phyloP scores from a whole-genome alignment of 2,797 vertebrate species.

The Malurus leucopterus region DNA sequence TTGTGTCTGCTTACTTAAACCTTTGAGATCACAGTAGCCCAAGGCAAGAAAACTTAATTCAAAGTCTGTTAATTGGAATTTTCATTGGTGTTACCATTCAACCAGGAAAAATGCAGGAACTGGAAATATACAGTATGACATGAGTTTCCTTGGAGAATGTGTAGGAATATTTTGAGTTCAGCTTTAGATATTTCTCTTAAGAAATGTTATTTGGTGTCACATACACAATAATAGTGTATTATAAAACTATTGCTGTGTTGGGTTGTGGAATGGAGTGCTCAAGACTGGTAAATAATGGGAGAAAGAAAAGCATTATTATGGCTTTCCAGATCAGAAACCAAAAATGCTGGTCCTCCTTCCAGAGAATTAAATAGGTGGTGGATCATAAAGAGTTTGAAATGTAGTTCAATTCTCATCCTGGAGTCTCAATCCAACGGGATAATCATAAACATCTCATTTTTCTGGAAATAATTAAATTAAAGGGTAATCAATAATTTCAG shows the following conservation, averaged over 20 bases:
- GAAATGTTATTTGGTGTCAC: background rate
- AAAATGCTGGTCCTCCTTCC: background rate
- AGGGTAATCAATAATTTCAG: background rate
- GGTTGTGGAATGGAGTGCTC: background rate
- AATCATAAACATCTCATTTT: background rate
- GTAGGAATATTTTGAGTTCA: background rate
- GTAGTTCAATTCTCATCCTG: background rate
- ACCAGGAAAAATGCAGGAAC: background rate
- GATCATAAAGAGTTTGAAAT: background rate
- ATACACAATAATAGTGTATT: background rate
- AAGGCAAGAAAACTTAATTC: background rate
- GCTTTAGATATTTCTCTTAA: background rate
- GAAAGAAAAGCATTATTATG: background rate
- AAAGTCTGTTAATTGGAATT: background rate
- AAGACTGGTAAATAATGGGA: background rate
- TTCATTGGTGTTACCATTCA: background rate
- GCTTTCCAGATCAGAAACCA: background rate
- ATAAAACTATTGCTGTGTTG: background rate
- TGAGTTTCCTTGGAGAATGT: background rate
- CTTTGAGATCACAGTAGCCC: background rate
- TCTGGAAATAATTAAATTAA: background rate
- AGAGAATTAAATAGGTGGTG: background rate
- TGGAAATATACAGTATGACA: background rate
- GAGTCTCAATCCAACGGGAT: background rate
- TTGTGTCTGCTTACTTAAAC: background rate